Evolutionary conservation across 2,797 vertebrate species (phyloP).

Genomic region (Sitta carolinensis): DNA sequence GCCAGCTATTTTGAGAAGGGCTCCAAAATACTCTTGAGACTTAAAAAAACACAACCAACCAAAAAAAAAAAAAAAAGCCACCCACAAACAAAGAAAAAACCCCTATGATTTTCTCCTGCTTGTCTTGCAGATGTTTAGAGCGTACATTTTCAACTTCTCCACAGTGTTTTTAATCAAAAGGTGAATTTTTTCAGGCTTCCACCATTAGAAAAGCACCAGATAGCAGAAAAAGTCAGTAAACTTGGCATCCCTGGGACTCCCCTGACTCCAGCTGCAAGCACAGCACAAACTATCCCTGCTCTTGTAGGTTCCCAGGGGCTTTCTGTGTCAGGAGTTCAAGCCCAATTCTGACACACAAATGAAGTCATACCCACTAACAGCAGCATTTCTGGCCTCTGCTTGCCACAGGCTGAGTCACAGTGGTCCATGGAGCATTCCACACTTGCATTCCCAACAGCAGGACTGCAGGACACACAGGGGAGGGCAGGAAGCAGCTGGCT

Average conservation of each 20-base stretch:
- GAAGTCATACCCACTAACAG: not conserved
- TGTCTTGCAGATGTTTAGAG: not conserved
- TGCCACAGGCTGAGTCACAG: not conserved
- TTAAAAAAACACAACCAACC: not conserved
- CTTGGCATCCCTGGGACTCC: not conserved
- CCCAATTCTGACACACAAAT: not conserved
- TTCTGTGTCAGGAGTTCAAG: not conserved
- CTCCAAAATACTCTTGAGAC: not conserved
- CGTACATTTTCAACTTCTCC: not conserved
- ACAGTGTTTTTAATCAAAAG: not conserved
- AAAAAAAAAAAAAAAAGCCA: too few relatives aligned
- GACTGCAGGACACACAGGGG: accelerated
- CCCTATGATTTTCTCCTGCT: not conserved
- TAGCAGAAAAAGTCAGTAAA: not conserved
- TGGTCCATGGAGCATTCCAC: not conserved
- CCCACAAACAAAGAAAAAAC: not conserved
- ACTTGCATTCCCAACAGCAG: not conserved
- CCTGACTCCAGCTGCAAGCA: not conserved
- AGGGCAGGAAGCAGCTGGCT: not conserved
- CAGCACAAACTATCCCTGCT: accelerated
- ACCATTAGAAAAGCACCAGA: not conserved
- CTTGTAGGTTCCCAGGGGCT: not conserved
- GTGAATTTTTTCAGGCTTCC: not conserved
- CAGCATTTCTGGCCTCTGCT: not conserved
- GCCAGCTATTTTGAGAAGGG: not conserved